phyloP scores from a whole-genome alignment of 2,113 vertebrate genomes.

The Cygnus buccinator region DNA sequence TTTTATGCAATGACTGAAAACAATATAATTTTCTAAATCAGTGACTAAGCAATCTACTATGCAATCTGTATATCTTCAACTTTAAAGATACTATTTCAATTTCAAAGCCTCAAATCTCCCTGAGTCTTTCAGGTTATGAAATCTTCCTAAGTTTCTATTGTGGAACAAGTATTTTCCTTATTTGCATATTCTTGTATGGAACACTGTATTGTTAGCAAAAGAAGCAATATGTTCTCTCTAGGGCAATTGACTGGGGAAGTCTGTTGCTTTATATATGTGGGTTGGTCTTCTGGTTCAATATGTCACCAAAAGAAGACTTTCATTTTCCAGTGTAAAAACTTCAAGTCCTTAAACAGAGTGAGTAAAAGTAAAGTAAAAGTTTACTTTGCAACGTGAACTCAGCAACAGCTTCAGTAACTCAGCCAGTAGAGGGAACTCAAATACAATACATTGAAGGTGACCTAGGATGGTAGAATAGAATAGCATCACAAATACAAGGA shows the following conservation, averaged over 20 bases:
- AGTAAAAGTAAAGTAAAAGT: background rate
- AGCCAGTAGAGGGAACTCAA: conserved; percentile 70
- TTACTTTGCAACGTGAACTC: background rate
- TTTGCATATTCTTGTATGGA: background rate
- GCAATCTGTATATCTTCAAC: background rate
- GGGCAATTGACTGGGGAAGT: background rate
- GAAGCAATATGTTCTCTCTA: background rate
- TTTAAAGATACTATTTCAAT: background rate
- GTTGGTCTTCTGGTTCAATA: background rate
- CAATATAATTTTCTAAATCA: background rate
- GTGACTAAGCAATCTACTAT: background rate
- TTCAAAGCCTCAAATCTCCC: background rate
- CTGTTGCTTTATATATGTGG: background rate
- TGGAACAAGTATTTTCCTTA: background rate
- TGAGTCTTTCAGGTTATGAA: background rate
- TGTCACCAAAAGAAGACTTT: background rate
- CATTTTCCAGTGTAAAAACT: background rate
- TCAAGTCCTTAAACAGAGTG: background rate
- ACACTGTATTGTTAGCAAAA: background rate
- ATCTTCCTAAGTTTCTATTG: background rate
- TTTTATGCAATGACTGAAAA: background rate
- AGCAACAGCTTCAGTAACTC: conserved; percentile 23
- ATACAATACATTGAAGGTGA: conserved; percentile 41
- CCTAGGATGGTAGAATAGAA: background rate
- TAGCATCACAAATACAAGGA: background rate